phyloP scores from a whole-genome alignment of 2,888 invertebrate genomes.

The Trichopria drosophilae region DNA sequence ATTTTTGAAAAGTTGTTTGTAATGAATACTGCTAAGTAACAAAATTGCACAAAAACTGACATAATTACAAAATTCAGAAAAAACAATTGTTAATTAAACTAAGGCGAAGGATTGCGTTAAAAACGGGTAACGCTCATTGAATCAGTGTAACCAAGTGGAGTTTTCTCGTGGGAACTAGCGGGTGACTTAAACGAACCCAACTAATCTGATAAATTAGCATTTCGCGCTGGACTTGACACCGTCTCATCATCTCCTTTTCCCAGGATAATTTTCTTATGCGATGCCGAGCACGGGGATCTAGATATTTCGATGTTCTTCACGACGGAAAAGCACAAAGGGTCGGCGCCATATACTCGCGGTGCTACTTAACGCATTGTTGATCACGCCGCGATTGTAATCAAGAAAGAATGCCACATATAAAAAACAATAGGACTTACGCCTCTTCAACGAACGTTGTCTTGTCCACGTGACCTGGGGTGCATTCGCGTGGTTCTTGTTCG shows the following conservation, averaged over 20 bases:
- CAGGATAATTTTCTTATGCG: constrained; percentile 21
- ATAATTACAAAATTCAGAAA: too few species aligned
- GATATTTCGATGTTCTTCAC: constrained; percentile 5
- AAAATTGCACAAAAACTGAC: too few species aligned
- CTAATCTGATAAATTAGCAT: constrained; percentile 50
- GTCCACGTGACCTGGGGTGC: constrained; percentile 36
- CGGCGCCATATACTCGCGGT: constrained; percentile 1
- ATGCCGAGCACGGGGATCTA: not conserved
- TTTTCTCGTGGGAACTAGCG: too few species aligned
- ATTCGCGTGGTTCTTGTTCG: constrained; percentile 37
- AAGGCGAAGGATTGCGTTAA: too few species aligned
- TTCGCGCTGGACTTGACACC: constrained; percentile 40
- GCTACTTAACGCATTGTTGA: not conserved
- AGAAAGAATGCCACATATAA: constrained; percentile 10
- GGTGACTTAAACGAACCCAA: constrained; percentile 42
- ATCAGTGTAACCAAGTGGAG: too few species aligned
- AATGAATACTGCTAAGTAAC: too few species aligned
- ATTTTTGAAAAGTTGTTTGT: too few species aligned
- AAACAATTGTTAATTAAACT: too few species aligned
- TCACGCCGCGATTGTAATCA: not conserved
- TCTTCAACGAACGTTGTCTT: constrained; percentile 41
- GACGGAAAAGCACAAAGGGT: not conserved
- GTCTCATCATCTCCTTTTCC: constrained; percentile 33
- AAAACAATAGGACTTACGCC: constrained; percentile 42
- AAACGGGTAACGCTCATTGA: too few species aligned